Evolutionary conservation across 2,888 invertebrate species (phyloP).

Genomic region (Drosophila bunnanda): DNA sequence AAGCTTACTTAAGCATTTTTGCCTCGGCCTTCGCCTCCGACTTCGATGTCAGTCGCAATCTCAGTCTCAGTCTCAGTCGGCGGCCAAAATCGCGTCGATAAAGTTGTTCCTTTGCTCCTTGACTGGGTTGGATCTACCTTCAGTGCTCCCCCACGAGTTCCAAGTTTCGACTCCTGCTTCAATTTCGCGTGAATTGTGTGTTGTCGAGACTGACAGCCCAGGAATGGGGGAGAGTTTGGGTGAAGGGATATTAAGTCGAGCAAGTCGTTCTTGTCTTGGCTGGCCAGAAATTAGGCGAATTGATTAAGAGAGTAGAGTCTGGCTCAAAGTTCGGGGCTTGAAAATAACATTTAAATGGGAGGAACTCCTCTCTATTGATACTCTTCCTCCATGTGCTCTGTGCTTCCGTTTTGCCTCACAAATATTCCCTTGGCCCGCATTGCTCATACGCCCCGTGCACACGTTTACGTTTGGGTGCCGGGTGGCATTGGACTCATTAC

Average conservation of each 20-base stretch:
- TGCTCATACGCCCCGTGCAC: constrained; percentile 59
- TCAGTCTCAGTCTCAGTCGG: constrained; percentile 41
- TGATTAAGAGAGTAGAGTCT: not conserved
- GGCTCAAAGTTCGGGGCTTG: not conserved
- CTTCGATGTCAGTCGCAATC: constrained; percentile 64
- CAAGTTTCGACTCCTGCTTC: not conserved
- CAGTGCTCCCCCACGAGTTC: not conserved
- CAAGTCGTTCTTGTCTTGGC: not conserved
- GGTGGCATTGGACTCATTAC: constrained; percentile 22
- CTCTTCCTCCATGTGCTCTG: not conserved
- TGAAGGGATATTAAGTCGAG: too few species aligned
- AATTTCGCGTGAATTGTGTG: constrained; percentile 32
- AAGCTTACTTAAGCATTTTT: constrained; percentile 76
- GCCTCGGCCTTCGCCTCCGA: constrained; percentile 37
- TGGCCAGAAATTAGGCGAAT: constrained; percentile 13
- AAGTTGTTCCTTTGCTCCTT: constrained; percentile 33
- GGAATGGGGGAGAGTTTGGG: not conserved
- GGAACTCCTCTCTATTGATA: not conserved
- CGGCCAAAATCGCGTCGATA: constrained; percentile 47
- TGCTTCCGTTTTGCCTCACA: not conserved
- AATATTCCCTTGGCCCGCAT: constrained; percentile 38
- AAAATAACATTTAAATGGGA: not conserved
- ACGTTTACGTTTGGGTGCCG: too few species aligned
- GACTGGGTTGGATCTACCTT: not conserved
- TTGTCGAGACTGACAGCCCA: constrained; percentile 30